Evolutionary conservation across 2,797 vertebrate species (phyloP).

Genomic region (Tapera naevia): DNA sequence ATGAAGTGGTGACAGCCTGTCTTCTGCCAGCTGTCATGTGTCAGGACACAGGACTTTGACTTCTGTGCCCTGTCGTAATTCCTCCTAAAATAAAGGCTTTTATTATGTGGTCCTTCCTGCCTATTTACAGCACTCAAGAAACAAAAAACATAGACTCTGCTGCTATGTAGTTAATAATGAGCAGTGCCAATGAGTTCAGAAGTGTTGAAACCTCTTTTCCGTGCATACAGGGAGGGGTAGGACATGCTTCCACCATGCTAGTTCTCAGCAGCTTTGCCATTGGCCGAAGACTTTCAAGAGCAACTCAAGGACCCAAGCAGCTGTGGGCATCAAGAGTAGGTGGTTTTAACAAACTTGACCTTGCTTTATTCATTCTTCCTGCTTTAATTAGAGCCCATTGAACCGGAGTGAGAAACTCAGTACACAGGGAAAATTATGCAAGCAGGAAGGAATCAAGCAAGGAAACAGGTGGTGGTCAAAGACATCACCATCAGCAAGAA

Average conservation of each 20-base stretch:
- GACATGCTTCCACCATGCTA: neutral
- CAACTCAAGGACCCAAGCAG: neutral
- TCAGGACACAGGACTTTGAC: neutral
- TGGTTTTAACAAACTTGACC: neutral
- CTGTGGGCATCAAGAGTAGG: neutral
- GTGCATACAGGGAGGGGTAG: neutral
- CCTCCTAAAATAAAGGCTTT: neutral
- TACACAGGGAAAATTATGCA: neutral
- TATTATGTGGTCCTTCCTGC: neutral
- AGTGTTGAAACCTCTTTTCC: neutral
- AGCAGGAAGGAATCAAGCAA: no score
- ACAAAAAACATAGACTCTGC: neutral
- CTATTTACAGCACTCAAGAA: no score
- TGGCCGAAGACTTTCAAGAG: neutral
- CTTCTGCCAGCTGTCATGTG: neutral
- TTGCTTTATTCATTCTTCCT: neutral
- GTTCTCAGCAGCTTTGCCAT: neutral
- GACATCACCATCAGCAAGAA: neutral
- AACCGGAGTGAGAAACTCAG: neutral
- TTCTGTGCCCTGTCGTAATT: neutral
- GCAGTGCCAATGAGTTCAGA: neutral
- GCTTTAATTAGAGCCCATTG: neutral
- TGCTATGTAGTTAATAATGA: neutral
- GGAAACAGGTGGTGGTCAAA: neutral
- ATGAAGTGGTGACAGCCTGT: neutral